Evolutionary conservation across 2,888 invertebrate species (phyloP), one percentile per base, ranked within the genome.

Genomic region (Tenthredo scrophulariae): DNA sequence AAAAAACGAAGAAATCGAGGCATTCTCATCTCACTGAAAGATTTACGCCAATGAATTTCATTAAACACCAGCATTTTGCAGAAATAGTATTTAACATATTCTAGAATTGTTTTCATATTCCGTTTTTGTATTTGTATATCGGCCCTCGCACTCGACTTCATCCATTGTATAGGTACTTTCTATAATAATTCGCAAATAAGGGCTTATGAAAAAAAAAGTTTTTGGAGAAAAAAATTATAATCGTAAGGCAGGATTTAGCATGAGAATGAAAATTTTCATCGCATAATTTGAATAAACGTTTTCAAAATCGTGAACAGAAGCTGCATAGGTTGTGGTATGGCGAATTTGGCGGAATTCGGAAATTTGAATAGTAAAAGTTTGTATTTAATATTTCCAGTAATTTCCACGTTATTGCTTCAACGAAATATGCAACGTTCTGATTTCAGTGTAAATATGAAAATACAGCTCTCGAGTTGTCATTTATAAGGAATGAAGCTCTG

Each of bases 381-480:
- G 4, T 4, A 62, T 50, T n/a, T 9, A 22, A 26, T 22, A 26
- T 26, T 62, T 22, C 9, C 22, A 26, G 62, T 2, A 26, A 62
- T 22, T 2, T 62, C 26, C 26, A 10, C 26, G 1, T 26, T 62
- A 26, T 22, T 10, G 26, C 26, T 26, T 26, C 0, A 37, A 37
- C 43, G 40, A 33, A 15, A 18, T 22, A 37, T 72, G 2, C 37
- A 3, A 72, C 2, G 22, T 40, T 72, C 7, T 77, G 18, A 77
- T 91, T 92, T 58, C 88, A 97, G 92, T 95, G 96, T 91, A 97
- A 96, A 93, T 96, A 96, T 92, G 99, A 99, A 93, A 95, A 97
- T 0, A 91, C 96, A 1, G 93, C 97, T n/a, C 95, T 97, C 65
- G 99, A 99, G 94, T 95, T 98, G 0, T 96, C 97, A 89, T 95